Conservation (phyloP, 2,797 vertebrate species). For the Karalla daura region DNA sequence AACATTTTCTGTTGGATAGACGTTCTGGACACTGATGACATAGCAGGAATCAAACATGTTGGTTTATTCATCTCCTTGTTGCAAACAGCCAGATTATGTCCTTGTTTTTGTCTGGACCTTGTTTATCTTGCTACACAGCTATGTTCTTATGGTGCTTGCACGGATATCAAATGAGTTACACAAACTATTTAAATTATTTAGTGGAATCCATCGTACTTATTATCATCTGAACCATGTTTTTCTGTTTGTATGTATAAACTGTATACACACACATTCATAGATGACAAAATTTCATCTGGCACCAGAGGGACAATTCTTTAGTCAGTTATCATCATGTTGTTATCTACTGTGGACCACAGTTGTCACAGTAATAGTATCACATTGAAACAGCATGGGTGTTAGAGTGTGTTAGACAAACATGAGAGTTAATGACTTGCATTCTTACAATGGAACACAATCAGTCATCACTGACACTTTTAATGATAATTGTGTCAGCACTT, state of each 20-base stretch:
- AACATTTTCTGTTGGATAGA: neutral
- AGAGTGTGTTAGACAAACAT: neutral
- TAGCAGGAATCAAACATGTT: conserved; percentile 6
- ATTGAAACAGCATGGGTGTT: neutral
- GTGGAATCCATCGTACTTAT: neutral
- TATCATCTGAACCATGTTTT: neutral
- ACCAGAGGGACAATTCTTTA: too few species aligned
- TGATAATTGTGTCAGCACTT: neutral
- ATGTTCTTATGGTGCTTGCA: neutral
- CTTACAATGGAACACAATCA: too few species aligned
- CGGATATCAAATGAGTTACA: conserved; percentile 15
- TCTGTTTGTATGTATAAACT: too few species aligned
- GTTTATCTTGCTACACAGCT: neutral
- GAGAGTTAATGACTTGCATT: neutral
- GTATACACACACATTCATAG: neutral
- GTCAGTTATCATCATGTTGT: neutral
- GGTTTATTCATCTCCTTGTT: conserved; percentile 33
- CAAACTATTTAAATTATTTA: conserved; percentile 5
- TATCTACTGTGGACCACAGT: too few species aligned
- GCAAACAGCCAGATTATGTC: conserved; percentile 26
- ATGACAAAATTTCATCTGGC: neutral
- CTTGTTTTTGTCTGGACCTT: neutral
- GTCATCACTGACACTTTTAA: neutral
- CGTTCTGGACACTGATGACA: neutral
- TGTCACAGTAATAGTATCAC: neutral